Percentiles rank a stretch among this genome's conserved stretches.
Evolutionary conservation across 37 sponge, comb jelly and placozoan genomes (phyloP).

Genomic region (Crambe crambe): DNA sequence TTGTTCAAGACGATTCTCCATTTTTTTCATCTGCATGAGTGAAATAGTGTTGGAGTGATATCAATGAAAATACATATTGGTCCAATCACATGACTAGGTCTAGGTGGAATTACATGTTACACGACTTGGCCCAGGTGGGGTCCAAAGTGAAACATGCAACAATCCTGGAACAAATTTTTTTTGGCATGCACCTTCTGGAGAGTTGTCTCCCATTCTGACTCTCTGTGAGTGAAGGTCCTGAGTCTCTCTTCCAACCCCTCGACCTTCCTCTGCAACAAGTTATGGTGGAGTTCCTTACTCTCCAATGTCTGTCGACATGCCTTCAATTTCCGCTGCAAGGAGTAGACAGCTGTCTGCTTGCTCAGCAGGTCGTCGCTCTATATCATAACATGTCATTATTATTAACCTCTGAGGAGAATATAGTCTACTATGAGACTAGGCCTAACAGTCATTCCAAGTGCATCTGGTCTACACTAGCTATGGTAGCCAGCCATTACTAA

Average conservation of each 20-base stretch:
- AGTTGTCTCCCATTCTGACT: slow-evolving; percentile 39
- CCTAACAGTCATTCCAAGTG: too few relatives aligned
- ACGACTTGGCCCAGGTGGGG: too few relatives aligned
- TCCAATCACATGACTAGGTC: too few relatives aligned
- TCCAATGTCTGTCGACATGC: slow-evolving; percentile 51
- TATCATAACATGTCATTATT: neutral
- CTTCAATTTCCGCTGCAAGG: slow-evolving; percentile 74
- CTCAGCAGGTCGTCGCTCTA: slow-evolving; percentile 68
- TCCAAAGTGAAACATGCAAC: too few relatives aligned
- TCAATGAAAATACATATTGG: neutral
- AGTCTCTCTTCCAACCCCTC: slow-evolving; percentile 45
- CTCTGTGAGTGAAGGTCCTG: slow-evolving; percentile 11
- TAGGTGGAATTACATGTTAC: too few relatives aligned
- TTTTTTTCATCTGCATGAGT: slow-evolving; percentile 14
- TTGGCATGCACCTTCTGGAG: slow-evolving; percentile 33
- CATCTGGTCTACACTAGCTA: too few relatives aligned
- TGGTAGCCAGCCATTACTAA: neutral
- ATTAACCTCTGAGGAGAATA: too few relatives aligned
- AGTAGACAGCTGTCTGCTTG: slow-evolving; percentile 64
- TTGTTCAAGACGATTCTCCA: slow-evolving; percentile 47
- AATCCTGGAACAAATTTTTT: too few relatives aligned
- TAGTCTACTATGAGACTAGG: too few relatives aligned
- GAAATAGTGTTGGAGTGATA: neutral
- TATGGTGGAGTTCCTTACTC: slow-evolving; percentile 71
- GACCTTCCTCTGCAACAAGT: slow-evolving; percentile 73